phyloP scores from a whole-genome alignment of 2,888 invertebrate genomes.

The Diachrysia chrysitis region DNA sequence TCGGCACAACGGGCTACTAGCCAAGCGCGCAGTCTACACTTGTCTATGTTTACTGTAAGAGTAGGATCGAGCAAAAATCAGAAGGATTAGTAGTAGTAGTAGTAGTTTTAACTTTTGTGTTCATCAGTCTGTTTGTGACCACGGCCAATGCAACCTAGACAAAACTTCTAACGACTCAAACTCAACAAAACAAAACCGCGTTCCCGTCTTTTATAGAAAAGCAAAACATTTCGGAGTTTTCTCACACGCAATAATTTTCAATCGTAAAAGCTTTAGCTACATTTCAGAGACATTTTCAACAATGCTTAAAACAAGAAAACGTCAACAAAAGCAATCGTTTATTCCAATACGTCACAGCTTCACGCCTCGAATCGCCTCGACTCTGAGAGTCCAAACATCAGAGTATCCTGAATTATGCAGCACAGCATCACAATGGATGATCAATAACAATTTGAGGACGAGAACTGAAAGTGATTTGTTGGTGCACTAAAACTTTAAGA shows the following conservation, averaged over 20 bases:
- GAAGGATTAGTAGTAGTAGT: no score
- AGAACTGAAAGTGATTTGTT: constrained; percentile 75
- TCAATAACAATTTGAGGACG: constrained; percentile 86
- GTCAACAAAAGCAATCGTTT: constrained; percentile 53
- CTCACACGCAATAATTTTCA: neutral
- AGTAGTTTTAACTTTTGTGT: no score
- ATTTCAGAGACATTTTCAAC: neutral
- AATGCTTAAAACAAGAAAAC: neutral
- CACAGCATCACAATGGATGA: constrained; percentile 77
- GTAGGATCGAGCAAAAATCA: no score
- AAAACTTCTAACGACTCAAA: no score
- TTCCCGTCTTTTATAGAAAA: no score
- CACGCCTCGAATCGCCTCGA: constrained; percentile 55
- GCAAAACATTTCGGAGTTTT: no score
- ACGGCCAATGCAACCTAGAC: no score
- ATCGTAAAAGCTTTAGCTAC: neutral
- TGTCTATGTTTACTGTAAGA: no score
- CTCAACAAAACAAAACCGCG: no score
- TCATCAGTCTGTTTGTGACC: no score
- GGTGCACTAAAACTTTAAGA: constrained; percentile 50
- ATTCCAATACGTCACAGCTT: constrained; percentile 64
- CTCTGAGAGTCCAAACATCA: constrained; percentile 77
- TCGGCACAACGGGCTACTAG: no score
- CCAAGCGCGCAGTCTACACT: no score
- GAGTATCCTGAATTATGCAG: constrained; percentile 82